Percentiles rank a stretch among this genome's conserved stretches.
These are phyloP conservation scores for Periplaneta americana DNA, from an alignment of 1,140 invertebrate genomes.

Conservation along the genomic window DNA sequence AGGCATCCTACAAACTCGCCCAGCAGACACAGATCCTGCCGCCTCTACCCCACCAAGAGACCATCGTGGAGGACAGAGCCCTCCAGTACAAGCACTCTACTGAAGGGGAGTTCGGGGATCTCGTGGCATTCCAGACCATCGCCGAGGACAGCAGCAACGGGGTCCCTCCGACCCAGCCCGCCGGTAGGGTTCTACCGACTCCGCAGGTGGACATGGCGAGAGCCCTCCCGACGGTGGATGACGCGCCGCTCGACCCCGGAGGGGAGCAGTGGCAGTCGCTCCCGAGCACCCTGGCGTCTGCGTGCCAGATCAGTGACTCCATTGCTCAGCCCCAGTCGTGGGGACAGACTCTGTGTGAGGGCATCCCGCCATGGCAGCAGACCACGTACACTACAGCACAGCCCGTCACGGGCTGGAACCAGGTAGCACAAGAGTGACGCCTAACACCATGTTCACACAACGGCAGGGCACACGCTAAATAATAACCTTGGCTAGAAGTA, in stretches of 20 bases:
- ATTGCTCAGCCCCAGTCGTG: too few species aligned
- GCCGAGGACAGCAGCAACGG: constrained; percentile 35
- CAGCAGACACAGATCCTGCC: constrained; percentile 60
- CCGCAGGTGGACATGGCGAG: neutral
- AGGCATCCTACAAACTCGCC: constrained; percentile 72
- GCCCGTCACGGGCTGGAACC: constrained; percentile 24
- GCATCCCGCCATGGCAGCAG: constrained; percentile 24
- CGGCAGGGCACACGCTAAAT: neutral
- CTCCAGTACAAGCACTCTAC: neutral
- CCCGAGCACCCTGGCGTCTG: constrained; percentile 47
- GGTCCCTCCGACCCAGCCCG: neutral
- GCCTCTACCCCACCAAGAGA: constrained; percentile 37
- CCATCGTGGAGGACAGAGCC: constrained; percentile 17
- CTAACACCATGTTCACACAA: neutral
- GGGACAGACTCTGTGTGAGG: constrained; percentile 13
- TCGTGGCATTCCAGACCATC: constrained; percentile 47
- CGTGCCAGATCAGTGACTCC: constrained; percentile 52
- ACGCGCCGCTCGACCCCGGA: constrained; percentile 17
- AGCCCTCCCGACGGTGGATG: neutral
- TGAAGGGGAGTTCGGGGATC: neutral
- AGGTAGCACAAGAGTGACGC: constrained; percentile 27
- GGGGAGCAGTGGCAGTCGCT: constrained; percentile 51
- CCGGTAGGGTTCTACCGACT: neutral
- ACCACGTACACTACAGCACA: constrained; percentile 23
- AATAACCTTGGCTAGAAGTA: too few species aligned